Percentiles rank a stretch among this genome's conserved stretches.
phyloP scores from a whole-genome alignment of 2,797 vertebrate genomes.

The Enteromius afrohamiltoni region DNA sequence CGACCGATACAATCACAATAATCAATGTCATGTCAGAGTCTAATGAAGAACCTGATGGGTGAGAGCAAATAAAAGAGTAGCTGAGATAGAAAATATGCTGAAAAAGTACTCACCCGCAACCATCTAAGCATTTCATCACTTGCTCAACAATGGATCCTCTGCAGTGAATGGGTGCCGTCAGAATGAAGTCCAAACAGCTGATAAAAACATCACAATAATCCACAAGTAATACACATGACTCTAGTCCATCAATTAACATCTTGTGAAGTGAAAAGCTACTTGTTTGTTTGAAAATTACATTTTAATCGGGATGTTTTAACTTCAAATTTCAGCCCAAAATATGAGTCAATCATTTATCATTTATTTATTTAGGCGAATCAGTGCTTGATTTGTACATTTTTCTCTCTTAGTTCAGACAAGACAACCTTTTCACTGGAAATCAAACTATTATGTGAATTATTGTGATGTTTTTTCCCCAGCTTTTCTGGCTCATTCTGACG shows the following conservation, averaged over 20 bases:
- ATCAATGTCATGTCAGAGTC: slow-evolving; percentile 14
- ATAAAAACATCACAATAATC: neutral
- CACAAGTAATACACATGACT: neutral
- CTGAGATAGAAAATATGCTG: neutral
- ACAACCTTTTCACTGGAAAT: neutral
- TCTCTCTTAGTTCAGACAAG: neutral
- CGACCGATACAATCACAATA: neutral
- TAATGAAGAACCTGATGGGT: slow-evolving; percentile 39
- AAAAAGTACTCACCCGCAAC: neutral
- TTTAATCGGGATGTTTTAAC: neutral
- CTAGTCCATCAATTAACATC: neutral
- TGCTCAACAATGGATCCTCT: neutral
- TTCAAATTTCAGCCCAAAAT: neutral
- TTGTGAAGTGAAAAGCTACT: neutral
- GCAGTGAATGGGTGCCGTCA: neutral
- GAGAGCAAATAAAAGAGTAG: neutral
- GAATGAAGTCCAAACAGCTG: neutral
- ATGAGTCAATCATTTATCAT: neutral
- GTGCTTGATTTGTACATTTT: neutral
- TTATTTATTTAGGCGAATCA: no score
- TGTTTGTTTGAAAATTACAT: neutral
- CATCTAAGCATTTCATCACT: neutral
- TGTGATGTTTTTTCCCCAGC: neutral
- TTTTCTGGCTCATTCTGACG: neutral
- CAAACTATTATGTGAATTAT: neutral